These are phyloP conservation scores for Ambastaia sidthimunki DNA, from an alignment of 2,797 vertebrate species.

Conservation along the genomic window DNA sequence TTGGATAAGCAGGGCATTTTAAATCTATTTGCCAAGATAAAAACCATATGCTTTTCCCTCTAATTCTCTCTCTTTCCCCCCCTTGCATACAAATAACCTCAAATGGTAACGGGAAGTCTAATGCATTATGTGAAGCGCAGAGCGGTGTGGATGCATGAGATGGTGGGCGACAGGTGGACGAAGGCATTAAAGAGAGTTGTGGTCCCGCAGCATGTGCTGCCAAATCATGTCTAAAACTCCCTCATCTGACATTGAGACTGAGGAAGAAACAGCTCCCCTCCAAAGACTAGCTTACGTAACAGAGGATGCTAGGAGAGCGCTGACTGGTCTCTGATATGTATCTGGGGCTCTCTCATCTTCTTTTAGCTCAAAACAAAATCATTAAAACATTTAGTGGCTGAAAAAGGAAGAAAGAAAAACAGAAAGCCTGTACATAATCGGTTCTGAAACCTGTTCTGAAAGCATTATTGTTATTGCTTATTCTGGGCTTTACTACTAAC, in stretches of 20 bases:
- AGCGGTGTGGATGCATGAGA: background rate
- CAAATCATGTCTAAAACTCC: constrained; percentile 5
- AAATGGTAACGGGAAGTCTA: background rate
- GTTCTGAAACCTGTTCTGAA: background rate
- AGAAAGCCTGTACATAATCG: too few species aligned
- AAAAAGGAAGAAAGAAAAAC: background rate
- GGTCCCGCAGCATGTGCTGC: constrained; percentile 8
- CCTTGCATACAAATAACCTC: background rate
- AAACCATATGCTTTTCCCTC: constrained; percentile 41
- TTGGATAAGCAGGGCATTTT: constrained; percentile 43
- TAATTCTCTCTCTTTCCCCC: background rate
- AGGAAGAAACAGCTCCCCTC: background rate
- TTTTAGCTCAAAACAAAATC: background rate
- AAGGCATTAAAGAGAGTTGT: constrained; percentile 1
- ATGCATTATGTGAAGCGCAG: background rate
- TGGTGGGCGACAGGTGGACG: background rate
- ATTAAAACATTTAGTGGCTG: background rate
- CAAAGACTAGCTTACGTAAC: constrained; percentile 21
- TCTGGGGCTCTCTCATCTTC: background rate
- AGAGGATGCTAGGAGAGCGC: background rate
- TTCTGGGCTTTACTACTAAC: too few species aligned
- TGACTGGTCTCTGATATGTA: background rate
- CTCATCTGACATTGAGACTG: constrained; percentile 27
- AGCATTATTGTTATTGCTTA: too few species aligned
- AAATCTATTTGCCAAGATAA: constrained; percentile 39